A percentile compares a stretch with the other conserved stretches of the same genome.
These are phyloP conservation scores for Todus mexicanus DNA, from an alignment of 2,797 vertebrate genomes.

Conservation along the genomic window DNA sequence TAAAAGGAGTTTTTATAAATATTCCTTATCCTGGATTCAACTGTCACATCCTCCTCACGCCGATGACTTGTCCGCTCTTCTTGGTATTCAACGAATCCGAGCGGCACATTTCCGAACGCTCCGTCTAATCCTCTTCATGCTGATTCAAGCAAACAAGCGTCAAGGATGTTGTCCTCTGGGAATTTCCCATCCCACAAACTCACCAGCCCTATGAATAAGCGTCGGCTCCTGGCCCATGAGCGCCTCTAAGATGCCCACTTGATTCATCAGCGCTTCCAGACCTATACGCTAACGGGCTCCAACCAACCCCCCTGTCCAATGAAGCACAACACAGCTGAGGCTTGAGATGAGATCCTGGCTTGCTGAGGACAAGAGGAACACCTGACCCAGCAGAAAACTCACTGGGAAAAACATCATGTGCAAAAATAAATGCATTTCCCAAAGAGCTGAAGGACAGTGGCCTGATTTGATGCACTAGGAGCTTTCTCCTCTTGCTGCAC, in stretches of 20 bases:
- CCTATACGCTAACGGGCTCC: accelerated
- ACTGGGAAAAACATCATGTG: accelerated
- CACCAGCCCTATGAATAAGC: not conserved
- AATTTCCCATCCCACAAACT: not conserved
- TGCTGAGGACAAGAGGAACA: not conserved
- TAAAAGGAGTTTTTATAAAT: not conserved
- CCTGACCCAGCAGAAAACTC: not conserved
- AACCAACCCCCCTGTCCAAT: accelerated
- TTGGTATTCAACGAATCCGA: not conserved
- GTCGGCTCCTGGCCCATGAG: accelerated
- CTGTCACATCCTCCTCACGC: not conserved
- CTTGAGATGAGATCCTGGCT: not conserved
- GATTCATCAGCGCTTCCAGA: not conserved
- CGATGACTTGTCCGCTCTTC: not conserved
- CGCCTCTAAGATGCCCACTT: not conserved
- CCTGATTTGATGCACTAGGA: not conserved
- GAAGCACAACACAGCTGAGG: not conserved
- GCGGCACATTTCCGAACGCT: accelerated
- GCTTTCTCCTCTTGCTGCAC: not conserved
- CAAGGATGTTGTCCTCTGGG: not conserved
- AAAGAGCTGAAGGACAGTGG: not conserved
- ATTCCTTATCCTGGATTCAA: not conserved
- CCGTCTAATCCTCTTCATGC: not conserved
- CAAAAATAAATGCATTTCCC: accelerated
- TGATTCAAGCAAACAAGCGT: not conserved